Evolutionary conservation across 2,113 vertebrate genomes (phyloP), one percentile per base, ranked within the genome.

Genomic region (Miniopterus natalensis): DNA sequence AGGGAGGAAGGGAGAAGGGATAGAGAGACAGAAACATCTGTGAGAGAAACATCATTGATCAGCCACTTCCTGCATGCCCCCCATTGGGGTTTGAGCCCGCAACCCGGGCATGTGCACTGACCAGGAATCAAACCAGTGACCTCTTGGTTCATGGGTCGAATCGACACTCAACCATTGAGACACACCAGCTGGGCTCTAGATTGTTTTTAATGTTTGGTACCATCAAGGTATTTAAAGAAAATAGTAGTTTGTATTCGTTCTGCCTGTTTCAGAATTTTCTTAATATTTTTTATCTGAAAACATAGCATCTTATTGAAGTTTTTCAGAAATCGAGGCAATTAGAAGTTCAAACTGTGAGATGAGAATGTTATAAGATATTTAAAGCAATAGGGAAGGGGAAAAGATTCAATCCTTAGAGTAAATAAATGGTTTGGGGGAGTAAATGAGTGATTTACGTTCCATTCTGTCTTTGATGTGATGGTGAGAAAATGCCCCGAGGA

Each of bases 161-260:
- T 36, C 36, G 36, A 36, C 36, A 36, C 36, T 36, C 36, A 36
- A 36, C 36, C 36, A 36, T 36, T 36, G 36, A 36, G 36, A 36
- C 36, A 36, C 36, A 36, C 36, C 36, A 36, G 36, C 36, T 36
- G 36, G 36, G 36, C 36, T 36, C 36, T 36, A 36, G 36, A 36
- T 36, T 36, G 36, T 63, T 70, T 85, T 93, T 65, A 18, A 20
- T 40, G 6, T 84, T 79, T 66, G 12, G 3, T 59, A n/a, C 15
- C 75, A 20, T 91, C 7, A 73, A 55, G 27, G 40, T 94, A 27
- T 36, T 95, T 89, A 86, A 55, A 94, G 49, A 59, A 83, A 87
- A 53, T 21, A 42, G 36, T 92, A 68, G 63, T 90, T 96, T 88
- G 14, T 95, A 65, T 42, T 85, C 40, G 53, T 88, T 17, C 27